These are phyloP conservation scores for Ips nitidus DNA, from an alignment of 1,140 invertebrate genomes.

Conservation along the genomic window DNA sequence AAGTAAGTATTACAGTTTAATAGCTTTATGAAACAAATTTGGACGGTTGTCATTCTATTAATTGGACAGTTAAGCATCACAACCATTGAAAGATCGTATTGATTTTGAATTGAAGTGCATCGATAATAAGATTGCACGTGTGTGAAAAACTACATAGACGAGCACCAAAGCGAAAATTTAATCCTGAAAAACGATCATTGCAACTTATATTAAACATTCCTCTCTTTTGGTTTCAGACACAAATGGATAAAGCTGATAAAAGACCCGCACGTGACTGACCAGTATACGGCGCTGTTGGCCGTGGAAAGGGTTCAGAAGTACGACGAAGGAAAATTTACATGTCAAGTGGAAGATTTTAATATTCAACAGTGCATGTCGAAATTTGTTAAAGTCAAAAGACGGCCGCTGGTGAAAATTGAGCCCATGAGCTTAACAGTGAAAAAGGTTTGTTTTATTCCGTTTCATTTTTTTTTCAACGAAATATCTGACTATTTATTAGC, in stretches of 20 bases:
- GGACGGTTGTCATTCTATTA: too few relatives aligned
- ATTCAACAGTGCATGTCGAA: conserved; percentile 72
- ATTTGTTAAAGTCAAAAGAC: conserved; percentile 64
- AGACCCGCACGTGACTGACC: conserved; percentile 54
- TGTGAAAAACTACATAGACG: too few relatives aligned
- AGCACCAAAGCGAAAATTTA: conserved; percentile 1
- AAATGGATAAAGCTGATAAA: conserved; percentile 62
- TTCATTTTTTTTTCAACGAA: background rate
- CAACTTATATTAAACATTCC: conserved; percentile 28
- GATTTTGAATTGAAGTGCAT: too few relatives aligned
- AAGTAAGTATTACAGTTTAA: too few relatives aligned
- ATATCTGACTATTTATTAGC: too few relatives aligned
- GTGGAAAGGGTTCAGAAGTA: conserved; percentile 65
- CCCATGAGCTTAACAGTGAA: conserved; percentile 73
- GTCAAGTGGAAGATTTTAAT: conserved; percentile 71
- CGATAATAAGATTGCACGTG: too few relatives aligned
- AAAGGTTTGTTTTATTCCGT: conserved; percentile 56
- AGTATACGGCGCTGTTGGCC: conserved; percentile 68
- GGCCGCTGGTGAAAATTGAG: conserved; percentile 68
- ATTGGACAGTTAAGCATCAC: too few relatives aligned
- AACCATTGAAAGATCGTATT: too few relatives aligned
- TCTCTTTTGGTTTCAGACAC: conserved; percentile 47
- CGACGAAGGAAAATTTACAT: conserved; percentile 74
- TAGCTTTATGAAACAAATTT: too few relatives aligned
- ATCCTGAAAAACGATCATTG: conserved; percentile 13